phyloP scores from a whole-genome alignment of 2,797 vertebrate species.

The Myotis planiceps region DNA sequence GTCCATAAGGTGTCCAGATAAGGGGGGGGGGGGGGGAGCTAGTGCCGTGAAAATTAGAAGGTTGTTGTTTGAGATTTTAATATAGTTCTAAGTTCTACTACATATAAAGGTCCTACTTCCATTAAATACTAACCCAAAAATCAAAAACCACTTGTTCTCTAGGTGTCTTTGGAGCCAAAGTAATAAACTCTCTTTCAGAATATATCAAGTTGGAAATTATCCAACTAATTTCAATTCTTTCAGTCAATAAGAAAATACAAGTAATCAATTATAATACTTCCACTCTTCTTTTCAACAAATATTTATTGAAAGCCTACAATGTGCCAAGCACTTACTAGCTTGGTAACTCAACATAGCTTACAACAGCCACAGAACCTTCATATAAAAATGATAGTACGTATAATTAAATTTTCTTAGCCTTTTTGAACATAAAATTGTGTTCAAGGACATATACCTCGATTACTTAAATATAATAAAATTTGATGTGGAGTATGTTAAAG shows the following conservation, averaged over 20 bases:
- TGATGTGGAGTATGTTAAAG: not conserved
- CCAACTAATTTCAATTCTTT: slow-evolving; percentile 21
- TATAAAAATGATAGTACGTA: not conserved
- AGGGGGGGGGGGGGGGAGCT: not conserved
- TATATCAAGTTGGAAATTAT: not conserved
- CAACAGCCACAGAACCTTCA: not conserved
- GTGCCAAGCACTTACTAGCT: not conserved
- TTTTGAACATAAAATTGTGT: not conserved
- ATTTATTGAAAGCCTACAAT: not conserved
- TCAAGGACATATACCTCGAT: not conserved
- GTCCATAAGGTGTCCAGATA: not conserved
- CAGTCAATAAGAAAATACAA: slow-evolving; percentile 30
- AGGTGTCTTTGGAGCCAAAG: not conserved
- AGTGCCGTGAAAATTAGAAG: not conserved
- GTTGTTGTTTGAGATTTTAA: not conserved
- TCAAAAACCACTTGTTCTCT: slow-evolving; percentile 34
- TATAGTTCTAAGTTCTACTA: not conserved
- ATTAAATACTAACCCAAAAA: slow-evolving; percentile 8
- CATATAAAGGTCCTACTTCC: not conserved
- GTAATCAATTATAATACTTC: not conserved
- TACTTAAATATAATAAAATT: slow-evolving; percentile 46
- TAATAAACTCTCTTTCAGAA: not conserved
- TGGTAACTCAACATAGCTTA: slow-evolving; percentile 9
- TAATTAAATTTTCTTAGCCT: slow-evolving; percentile 9
- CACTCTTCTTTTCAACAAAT: slow-evolving; percentile 51